A percentile compares a stretch with the other conserved stretches of the same genome.
These are phyloP conservation scores for Harpalus rubripes DNA, from an alignment of 2,888 invertebrate genomes.

Conservation along the genomic window DNA sequence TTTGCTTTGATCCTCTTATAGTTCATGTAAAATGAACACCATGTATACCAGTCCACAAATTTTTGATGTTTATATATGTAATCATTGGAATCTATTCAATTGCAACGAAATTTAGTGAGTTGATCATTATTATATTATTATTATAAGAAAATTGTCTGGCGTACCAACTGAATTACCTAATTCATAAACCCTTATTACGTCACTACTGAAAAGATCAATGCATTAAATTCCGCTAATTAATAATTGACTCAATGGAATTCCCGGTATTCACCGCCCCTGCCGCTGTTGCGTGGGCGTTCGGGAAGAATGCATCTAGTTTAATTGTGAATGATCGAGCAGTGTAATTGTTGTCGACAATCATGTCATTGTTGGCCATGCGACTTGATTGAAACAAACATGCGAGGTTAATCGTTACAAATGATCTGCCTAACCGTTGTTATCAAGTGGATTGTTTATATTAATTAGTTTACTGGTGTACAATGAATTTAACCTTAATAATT, in stretches of 20 bases:
- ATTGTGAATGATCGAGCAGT: conserved; percentile 38
- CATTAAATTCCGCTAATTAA: no score
- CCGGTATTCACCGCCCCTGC: neutral
- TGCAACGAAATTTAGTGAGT: no score
- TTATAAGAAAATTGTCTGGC: no score
- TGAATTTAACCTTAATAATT: conserved; percentile 4
- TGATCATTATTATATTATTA: no score
- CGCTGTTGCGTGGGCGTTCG: neutral
- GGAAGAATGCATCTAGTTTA: conserved; percentile 8
- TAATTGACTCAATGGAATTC: neutral
- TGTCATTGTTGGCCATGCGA: conserved; percentile 53
- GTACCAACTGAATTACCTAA: no score
- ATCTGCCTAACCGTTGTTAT: conserved; percentile 52
- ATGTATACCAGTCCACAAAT: no score
- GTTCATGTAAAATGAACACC: no score
- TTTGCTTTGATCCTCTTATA: no score
- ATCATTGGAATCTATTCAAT: no score
- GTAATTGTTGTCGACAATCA: conserved; percentile 51
- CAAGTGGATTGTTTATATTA: conserved; percentile 58
- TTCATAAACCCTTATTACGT: no score
- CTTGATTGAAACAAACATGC: conserved; percentile 61
- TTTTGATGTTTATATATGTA: no score
- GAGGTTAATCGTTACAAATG: conserved; percentile 61
- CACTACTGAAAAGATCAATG: no score
- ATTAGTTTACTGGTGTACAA: neutral